phyloP scores from a whole-genome alignment of 2,113 vertebrate genomes.

The Passer domesticus region DNA sequence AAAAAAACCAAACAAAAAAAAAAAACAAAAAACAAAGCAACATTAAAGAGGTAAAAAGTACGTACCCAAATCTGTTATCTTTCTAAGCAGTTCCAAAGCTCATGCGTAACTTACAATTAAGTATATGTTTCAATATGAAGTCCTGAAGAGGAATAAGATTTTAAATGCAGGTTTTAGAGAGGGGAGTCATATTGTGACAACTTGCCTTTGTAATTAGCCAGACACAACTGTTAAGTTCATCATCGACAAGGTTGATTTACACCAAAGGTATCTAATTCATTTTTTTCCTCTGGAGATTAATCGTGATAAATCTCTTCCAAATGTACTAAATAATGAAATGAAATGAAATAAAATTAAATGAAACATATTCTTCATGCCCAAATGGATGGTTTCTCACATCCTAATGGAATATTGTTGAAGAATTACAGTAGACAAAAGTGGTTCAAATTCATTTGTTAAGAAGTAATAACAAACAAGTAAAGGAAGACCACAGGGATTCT shows the following conservation, averaged over 20 bases:
- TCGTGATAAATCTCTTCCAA: constrained; percentile 8
- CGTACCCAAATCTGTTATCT: too few species aligned
- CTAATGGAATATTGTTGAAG: constrained; percentile 3
- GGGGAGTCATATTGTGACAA: not conserved
- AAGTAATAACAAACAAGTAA: constrained; percentile 19
- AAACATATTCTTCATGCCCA: constrained; percentile 18
- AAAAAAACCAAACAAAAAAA: not conserved
- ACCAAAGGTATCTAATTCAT: constrained; percentile 17
- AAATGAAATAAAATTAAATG: not conserved
- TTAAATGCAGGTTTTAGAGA: not conserved
- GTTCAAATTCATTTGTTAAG: not conserved
- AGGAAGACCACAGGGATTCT: not conserved
- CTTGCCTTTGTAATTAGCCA: not conserved
- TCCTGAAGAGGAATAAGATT: not conserved
- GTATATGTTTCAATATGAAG: not conserved
- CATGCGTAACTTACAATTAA: not conserved
- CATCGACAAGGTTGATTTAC: not conserved
- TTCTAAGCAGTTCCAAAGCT: not conserved
- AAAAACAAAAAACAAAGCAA: not conserved
- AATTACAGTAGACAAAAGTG: not conserved
- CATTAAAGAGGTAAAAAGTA: not conserved
- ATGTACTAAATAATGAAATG: constrained; percentile 14
- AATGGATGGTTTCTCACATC: constrained; percentile 15
- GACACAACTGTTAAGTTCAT: not conserved
- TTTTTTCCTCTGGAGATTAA: constrained; percentile 47